A percentile compares a stretch with the other conserved stretches of the same genome.
Conservation (phyloP, 2,113 vertebrate genomes). For the Chloebia gouldiae region DNA sequence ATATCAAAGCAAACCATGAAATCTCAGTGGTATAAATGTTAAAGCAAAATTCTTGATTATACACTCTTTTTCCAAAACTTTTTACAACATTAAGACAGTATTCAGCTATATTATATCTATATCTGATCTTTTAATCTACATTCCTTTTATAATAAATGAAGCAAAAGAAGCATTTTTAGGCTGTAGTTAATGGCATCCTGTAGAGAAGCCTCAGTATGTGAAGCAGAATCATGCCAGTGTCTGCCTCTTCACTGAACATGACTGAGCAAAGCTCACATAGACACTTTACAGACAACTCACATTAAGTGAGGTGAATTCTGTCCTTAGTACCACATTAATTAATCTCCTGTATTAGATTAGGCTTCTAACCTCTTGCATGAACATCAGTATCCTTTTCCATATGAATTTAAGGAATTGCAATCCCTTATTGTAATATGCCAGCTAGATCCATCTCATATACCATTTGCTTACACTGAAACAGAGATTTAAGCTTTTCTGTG, state of each 20-base stretch:
- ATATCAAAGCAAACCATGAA: neutral
- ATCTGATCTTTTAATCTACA: neutral
- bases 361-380: neutral
- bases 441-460: neutral
- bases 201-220: neutral
- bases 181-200: neutral
- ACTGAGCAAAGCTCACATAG: neutral
- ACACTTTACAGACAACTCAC: neutral
- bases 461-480: fast-evolving
- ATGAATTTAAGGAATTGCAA: neutral
- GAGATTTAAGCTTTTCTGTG: neutral
- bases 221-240: neutral
- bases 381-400: neutral
- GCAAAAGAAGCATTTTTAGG: neutral
- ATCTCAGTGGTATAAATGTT: neutral
- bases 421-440: neutral
- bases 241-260: neutral
- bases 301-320: neutral
- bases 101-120: neutral
- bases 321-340: neutral
- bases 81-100: neutral
- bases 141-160: neutral
- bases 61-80: neutral
- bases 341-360: neutral
- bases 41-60: neutral